phyloP scores from a whole-genome alignment of 2,113 vertebrate species.

The Pedetes capensis region DNA sequence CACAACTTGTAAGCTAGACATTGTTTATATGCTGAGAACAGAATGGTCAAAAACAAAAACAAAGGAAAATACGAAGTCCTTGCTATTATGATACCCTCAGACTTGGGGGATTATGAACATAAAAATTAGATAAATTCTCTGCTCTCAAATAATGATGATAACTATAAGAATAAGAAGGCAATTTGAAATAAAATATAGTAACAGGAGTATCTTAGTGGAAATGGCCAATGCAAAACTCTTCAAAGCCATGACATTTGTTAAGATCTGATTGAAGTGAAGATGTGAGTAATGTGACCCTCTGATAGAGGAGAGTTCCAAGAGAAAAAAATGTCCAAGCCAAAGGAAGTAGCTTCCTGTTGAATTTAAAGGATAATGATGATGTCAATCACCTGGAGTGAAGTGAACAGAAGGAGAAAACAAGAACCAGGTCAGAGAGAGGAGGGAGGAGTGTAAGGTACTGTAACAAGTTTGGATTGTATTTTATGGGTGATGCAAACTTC shows the following conservation, averaged over 20 bases:
- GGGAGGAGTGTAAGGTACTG: background rate
- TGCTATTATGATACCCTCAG: background rate
- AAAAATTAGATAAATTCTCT: background rate
- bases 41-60: background rate
- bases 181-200: background rate
- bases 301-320: background rate
- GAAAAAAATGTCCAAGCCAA: background rate
- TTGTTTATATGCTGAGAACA: background rate
- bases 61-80: background rate
- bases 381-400: background rate
- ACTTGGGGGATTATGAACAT: too few species aligned
- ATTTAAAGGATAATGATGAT: background rate
- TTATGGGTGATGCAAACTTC: background rate
- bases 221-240: background rate
- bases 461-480: background rate
- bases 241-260: background rate
- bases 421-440: background rate
- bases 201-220: background rate
- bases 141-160: background rate
- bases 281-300: background rate
- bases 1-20: background rate
- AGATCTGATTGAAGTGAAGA: background rate
- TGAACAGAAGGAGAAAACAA: background rate
- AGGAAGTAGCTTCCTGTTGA: background rate
- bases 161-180: background rate